Evolutionary conservation across 2,113 vertebrate species (phyloP).

Genomic region (Bubo bubo): DNA sequence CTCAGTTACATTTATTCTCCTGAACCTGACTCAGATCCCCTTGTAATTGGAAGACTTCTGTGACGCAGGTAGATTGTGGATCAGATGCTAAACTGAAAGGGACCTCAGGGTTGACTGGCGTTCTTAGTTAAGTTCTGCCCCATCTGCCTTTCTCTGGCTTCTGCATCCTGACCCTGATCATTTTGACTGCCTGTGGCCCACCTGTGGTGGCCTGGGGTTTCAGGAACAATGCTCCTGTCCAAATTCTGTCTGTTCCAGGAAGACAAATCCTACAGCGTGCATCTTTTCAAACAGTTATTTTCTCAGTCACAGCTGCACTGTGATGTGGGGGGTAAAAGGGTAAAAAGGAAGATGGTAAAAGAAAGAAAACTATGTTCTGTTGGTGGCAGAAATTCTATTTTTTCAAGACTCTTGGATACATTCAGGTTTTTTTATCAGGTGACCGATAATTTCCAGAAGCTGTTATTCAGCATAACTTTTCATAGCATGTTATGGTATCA

Average conservation of each 20-base stretch:
- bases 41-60: background rate
- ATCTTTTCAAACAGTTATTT: background rate
- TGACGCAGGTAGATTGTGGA: background rate
- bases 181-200: background rate
- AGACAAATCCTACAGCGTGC: background rate
- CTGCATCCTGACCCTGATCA: background rate
- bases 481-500: background rate
- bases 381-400: background rate
- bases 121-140: background rate
- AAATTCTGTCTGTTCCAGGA: background rate
- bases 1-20: background rate
- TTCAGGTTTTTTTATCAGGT: background rate
- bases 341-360: background rate
- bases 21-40: background rate
- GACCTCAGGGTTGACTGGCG: no score
- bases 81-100: background rate
- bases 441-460: background rate
- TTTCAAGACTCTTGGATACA: background rate
- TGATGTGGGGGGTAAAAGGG: background rate
- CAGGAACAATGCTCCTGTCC: background rate
- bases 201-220: background rate
- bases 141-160: background rate
- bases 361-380: background rate
- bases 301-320: background rate
- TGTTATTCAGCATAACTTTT: background rate